These are phyloP conservation scores for Ornithoptera priamus DNA, from an alignment of 2,888 invertebrate genomes.

Conservation along the genomic window DNA sequence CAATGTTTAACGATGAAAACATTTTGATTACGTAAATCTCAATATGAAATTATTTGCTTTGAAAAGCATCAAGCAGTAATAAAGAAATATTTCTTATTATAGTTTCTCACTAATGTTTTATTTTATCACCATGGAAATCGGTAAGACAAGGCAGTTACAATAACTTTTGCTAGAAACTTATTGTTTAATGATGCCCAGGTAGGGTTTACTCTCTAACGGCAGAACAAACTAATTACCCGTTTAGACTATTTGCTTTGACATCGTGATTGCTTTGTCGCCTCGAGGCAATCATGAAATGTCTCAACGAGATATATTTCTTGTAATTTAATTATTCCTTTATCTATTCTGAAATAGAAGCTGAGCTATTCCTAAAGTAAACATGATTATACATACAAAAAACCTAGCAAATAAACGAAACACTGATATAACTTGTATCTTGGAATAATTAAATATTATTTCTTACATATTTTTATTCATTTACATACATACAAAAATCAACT, in stretches of 20 bases:
- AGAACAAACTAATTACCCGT: conserved; percentile 73
- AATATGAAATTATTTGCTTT: too few relatives aligned
- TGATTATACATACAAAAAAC: neutral
- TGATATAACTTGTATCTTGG: too few relatives aligned
- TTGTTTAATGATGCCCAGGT: conserved; percentile 40
- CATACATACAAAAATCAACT: too few relatives aligned
- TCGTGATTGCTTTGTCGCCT: conserved; percentile 63
- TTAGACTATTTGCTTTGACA: conserved; percentile 66
- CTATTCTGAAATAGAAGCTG: conserved; percentile 8
- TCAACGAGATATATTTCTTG: conserved; percentile 20
- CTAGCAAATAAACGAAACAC: too few relatives aligned
- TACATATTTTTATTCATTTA: too few relatives aligned
- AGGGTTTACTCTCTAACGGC: conserved; percentile 46
- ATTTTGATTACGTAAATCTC: too few relatives aligned
- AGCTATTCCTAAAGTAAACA: neutral
- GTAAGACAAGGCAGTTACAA: conserved; percentile 31
- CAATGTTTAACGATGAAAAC: too few relatives aligned
- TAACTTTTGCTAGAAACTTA: conserved; percentile 34
- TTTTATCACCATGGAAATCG: conserved; percentile 22
- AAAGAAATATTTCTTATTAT: neutral
- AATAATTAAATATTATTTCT: too few relatives aligned
- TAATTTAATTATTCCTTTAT: conserved; percentile 24
- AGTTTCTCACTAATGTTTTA: neutral
- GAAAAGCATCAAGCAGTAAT: neutral
- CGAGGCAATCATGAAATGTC: conserved; percentile 45